Evolutionary conservation across 64 coral and sea anemone genomes (phyloP).

Genomic region (Cladopsammia gracilis): DNA sequence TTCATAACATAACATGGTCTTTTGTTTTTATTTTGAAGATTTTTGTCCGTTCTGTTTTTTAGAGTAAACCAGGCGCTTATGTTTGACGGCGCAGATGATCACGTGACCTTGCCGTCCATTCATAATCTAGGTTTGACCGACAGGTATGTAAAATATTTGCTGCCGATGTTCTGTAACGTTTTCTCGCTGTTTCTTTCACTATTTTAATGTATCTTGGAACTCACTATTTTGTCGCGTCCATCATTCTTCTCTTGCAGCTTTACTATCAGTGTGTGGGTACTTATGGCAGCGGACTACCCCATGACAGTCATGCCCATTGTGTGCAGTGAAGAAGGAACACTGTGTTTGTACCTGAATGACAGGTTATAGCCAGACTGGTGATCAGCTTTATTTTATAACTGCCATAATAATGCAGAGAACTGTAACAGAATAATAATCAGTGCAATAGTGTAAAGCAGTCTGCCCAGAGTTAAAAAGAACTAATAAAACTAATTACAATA

Average conservation of each 20-base stretch:
- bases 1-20: not conserved
- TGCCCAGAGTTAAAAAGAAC: too few species aligned
- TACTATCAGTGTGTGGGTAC: conserved; percentile 91
- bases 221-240: not conserved
- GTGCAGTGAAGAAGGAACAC: conserved; percentile 79
- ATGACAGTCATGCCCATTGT: conserved; percentile 79
- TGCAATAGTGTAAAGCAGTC: too few species aligned
- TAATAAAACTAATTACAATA: too few species aligned
- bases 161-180: not conserved
- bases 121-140: conserved; percentile 71
- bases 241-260: conserved; percentile 52
- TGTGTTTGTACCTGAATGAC: conserved; percentile 89
- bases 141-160: conserved; percentile 49
- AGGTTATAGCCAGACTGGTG: conserved; percentile 45
- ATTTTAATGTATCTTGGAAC: not conserved
- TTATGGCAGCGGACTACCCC: conserved; percentile 78
- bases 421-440: too few species aligned
- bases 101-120: conserved; percentile 84
- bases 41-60: not conserved
- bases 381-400: not conserved
- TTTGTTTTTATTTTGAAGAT: not conserved
- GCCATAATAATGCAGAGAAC: too few species aligned
- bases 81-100: conserved; percentile 89
- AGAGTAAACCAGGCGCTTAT: conserved; percentile 87
- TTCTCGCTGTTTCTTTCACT: not conserved